Percentiles rank a stretch among this genome's conserved stretches.
Evolutionary conservation across 2,797 vertebrate genomes (phyloP).

Genomic region (Poecilia wingei): DNA sequence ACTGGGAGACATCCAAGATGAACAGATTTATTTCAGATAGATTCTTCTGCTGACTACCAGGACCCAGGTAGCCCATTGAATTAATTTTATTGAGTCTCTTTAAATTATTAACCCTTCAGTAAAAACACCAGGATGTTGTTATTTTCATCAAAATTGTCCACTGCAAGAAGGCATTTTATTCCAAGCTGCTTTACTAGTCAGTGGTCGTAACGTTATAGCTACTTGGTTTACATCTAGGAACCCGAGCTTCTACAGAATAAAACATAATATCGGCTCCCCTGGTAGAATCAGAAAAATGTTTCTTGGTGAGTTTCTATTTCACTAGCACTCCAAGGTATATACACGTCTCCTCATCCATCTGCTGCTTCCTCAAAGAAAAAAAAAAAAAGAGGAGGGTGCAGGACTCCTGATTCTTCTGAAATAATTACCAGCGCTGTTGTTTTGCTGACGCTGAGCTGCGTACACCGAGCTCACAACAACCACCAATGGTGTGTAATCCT

Average conservation of each 20-base stretch:
- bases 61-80: neutral
- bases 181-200: neutral
- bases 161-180: neutral
- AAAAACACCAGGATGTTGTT: neutral
- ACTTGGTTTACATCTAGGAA: neutral
- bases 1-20: neutral
- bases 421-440: neutral
- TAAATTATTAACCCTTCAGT: neutral
- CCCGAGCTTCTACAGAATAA: neutral
- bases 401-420: neutral
- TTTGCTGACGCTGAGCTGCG: neutral
- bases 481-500: neutral
- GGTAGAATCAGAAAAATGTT: neutral
- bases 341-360: neutral
- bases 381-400: neutral
- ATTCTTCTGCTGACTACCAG: slow-evolving; percentile 6
- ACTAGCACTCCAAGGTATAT: neutral
- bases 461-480: neutral
- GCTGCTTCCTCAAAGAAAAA: neutral
- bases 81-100: neutral
- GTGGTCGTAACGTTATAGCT: neutral
- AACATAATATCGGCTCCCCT: too few species aligned
- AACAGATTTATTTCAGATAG: slow-evolving; percentile 3
- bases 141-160: neutral
- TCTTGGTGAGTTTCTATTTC: neutral